These are phyloP conservation scores for Callipepla squamata DNA, from an alignment of 2,113 vertebrate genomes.

Conservation along the genomic window DNA sequence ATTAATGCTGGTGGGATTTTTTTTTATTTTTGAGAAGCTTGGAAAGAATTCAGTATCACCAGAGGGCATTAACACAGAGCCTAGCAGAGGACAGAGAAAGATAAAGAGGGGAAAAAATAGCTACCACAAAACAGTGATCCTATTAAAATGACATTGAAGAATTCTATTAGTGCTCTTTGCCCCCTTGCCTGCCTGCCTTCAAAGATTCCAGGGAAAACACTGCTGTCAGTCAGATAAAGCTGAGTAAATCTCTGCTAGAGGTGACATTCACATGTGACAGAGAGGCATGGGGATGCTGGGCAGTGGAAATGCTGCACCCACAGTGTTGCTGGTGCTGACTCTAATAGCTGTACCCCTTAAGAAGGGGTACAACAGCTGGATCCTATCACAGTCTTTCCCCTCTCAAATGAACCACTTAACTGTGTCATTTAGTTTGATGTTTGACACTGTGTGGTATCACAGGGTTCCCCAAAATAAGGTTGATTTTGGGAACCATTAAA, in stretches of 20 bases:
- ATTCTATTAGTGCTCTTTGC: slow-evolving; percentile 62
- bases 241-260: not conserved
- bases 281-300: not conserved
- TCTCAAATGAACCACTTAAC: not conserved
- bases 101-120: slow-evolving; percentile 35
- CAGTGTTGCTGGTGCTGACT: not conserved
- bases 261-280: slow-evolving; percentile 8
- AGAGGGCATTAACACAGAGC: slow-evolving; percentile 61
- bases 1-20: slow-evolving; percentile 38
- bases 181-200: slow-evolving; percentile 28
- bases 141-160: slow-evolving; percentile 64
- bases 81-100: slow-evolving; percentile 44
- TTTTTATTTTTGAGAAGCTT: not conserved
- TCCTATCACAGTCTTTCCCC: not conserved
- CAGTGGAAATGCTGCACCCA: accelerated
- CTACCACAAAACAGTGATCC: slow-evolving; percentile 42
- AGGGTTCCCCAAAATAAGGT: not conserved
- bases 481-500: not conserved
- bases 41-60: slow-evolving; percentile 55
- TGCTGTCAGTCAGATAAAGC: slow-evolving; percentile 43
- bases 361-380: not conserved
- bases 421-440: not conserved
- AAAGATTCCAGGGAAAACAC: not conserved
- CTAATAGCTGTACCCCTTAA: not conserved
- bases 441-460: not conserved